phyloP scores from a whole-genome alignment of 2,797 vertebrate species.

The Myripristis murdjan region DNA sequence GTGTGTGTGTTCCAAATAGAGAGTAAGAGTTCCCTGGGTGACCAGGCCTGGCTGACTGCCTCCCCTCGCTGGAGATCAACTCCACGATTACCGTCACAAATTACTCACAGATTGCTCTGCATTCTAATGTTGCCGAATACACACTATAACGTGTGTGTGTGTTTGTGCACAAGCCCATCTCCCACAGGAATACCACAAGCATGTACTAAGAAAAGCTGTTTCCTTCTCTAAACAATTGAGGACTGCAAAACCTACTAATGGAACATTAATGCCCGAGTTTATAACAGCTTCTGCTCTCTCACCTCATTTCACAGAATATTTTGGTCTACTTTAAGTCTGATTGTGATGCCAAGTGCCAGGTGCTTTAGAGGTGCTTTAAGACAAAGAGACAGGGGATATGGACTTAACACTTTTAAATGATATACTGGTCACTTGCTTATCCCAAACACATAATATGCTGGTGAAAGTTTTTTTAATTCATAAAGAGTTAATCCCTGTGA shows the following conservation, averaged over 20 bases:
- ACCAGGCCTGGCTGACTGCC: slow-evolving; percentile 64
- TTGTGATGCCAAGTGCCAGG: slow-evolving; percentile 28
- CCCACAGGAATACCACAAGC: slow-evolving; percentile 37
- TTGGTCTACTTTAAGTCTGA: slow-evolving; percentile 19
- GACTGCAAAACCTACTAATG: slow-evolving; percentile 54
- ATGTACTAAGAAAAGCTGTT: slow-evolving; percentile 40
- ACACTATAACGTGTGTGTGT: slow-evolving; percentile 42
- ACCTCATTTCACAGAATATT: slow-evolving; percentile 37
- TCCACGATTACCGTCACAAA: slow-evolving; percentile 80
- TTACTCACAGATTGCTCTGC: slow-evolving; percentile 84
- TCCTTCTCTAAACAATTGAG: slow-evolving; percentile 59
- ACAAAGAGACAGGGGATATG: slow-evolving; percentile 9
- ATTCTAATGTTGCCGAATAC: slow-evolving; percentile 50
- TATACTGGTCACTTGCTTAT: slow-evolving; percentile 36
- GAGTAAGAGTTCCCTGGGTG: slow-evolving; percentile 58
- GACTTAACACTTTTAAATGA: slow-evolving; percentile 27
- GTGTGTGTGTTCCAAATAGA: slow-evolving; percentile 42
- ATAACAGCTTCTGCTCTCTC: slow-evolving; percentile 37
- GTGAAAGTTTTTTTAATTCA: slow-evolving; percentile 58
- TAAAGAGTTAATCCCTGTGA: slow-evolving; percentile 33
- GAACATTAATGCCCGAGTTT: slow-evolving; percentile 58
- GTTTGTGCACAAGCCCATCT: slow-evolving; percentile 33
- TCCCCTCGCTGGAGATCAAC: slow-evolving; percentile 56
- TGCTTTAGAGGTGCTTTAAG: slow-evolving; percentile 8
- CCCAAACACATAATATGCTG: slow-evolving; percentile 40